Evolutionary conservation across 1,140 invertebrate species (phyloP).

Genomic region (Cydia pomonella): DNA sequence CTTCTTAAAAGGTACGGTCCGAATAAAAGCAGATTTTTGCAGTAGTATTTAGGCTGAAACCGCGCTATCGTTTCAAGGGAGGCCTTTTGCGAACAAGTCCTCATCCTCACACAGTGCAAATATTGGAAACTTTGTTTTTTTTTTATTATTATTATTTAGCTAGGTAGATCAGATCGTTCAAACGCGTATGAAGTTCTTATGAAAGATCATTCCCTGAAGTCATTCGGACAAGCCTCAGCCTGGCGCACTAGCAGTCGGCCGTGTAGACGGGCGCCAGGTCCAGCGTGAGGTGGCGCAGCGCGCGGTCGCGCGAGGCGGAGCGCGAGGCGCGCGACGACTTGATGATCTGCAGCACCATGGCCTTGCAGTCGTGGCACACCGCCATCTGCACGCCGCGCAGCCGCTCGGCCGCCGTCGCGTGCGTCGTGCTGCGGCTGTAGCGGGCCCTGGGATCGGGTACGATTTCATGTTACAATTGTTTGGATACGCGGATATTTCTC

Average conservation of each 20-base stretch:
- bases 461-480: too few species aligned
- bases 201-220: too few species aligned
- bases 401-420: constrained; percentile 81
- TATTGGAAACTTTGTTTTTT: too few species aligned
- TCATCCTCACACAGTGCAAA: too few species aligned
- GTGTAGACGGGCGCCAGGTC: constrained; percentile 91
- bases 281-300: constrained; percentile 89
- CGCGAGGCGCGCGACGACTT: constrained; percentile 90
- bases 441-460: constrained; percentile 48
- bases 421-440: constrained; percentile 76
- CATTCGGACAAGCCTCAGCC: too few species aligned
- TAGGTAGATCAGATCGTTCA: too few species aligned
- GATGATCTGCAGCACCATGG: constrained; percentile 96
- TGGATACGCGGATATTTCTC: too few species aligned
- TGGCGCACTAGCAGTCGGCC: constrained; percentile 84
- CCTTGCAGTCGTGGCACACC: constrained; percentile 96
- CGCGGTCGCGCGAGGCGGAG: constrained; percentile 88
- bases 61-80: too few species aligned
- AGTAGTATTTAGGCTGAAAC: not conserved
- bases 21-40: not conserved
- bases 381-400: constrained; percentile 90
- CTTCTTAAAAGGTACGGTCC: not conserved
- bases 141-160: too few species aligned
- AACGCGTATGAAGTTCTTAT: too few species aligned
- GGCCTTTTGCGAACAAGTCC: too few species aligned